Evolutionary conservation across 2,797 vertebrate species (phyloP).

Genomic region (Leuciscus waleckii): DNA sequence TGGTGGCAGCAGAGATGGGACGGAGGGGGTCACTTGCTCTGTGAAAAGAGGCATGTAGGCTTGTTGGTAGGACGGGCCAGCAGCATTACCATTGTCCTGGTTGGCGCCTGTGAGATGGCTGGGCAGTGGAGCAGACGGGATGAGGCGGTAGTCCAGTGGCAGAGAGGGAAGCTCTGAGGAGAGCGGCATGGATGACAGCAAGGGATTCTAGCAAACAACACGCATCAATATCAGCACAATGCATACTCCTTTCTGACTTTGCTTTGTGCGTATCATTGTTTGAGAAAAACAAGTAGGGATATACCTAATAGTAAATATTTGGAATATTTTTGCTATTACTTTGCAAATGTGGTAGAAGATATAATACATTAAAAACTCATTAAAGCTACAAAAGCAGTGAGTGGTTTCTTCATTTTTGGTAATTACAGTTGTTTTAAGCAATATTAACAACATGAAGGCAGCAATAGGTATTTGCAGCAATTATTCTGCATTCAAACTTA

Average conservation of each 20-base stretch:
- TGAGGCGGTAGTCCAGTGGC: conserved; percentile 76
- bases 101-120: conserved; percentile 70
- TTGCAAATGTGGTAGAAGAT: too few relatives aligned
- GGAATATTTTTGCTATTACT: too few relatives aligned
- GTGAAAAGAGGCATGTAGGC: conserved; percentile 84
- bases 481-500: background rate
- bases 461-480: background rate
- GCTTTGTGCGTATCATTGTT: background rate
- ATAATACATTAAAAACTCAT: too few relatives aligned
- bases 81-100: conserved; percentile 68
- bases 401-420: too few relatives aligned
- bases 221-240: background rate
- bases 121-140: conserved; percentile 75
- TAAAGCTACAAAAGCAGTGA: too few relatives aligned
- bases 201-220: conserved; percentile 55
- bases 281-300: background rate
- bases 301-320: too few relatives aligned
- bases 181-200: conserved; percentile 73
- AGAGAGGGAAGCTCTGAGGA: conserved; percentile 71
- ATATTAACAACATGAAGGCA: too few relatives aligned
- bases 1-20: conserved; percentile 61
- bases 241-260: background rate
- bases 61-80: conserved; percentile 74
- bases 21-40: conserved; percentile 64
- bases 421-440: too few relatives aligned